Percentiles rank a stretch among this genome's conserved stretches.
phyloP scores from a whole-genome alignment of 2,797 vertebrate genomes.

The Tiaroga cobitis region DNA sequence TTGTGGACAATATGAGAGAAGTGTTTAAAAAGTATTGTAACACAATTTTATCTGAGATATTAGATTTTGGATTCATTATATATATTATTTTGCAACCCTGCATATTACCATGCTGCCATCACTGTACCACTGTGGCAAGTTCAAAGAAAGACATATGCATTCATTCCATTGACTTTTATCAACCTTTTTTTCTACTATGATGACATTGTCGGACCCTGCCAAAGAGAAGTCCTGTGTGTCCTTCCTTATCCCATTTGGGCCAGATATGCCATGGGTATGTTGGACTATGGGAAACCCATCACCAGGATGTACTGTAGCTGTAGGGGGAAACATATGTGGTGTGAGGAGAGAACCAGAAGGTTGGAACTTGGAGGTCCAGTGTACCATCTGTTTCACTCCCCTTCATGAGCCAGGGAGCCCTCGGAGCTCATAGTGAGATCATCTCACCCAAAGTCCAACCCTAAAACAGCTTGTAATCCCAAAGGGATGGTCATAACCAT shows the following conservation, averaged over 20 bases:
- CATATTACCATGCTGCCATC: background rate
- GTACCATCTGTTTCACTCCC: slow-evolving; percentile 76
- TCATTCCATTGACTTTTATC: background rate
- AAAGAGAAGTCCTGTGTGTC: slow-evolving; percentile 35
- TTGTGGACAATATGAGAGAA: background rate
- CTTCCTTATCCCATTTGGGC: slow-evolving; percentile 50
- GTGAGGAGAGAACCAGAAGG: slow-evolving; percentile 79
- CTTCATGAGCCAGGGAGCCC: slow-evolving; percentile 68
- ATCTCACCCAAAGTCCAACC: slow-evolving; percentile 49
- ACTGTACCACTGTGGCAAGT: background rate
- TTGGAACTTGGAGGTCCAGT: slow-evolving; percentile 76
- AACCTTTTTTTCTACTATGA: background rate
- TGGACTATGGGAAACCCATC: slow-evolving; percentile 72
- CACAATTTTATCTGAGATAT: background rate
- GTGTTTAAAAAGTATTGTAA: background rate
- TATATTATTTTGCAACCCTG: slow-evolving; percentile 1
- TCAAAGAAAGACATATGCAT: background rate
- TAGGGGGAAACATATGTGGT: slow-evolving; percentile 80
- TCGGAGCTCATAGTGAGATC: slow-evolving; percentile 64
- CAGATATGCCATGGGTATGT: slow-evolving; percentile 69
- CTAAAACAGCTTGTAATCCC: slow-evolving; percentile 55
- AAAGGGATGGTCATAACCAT: slow-evolving; percentile 52
- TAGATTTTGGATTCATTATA: background rate
- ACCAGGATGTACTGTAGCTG: slow-evolving; percentile 76
- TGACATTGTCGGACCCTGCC: slow-evolving; percentile 11